Conservation (phyloP, 1,140 invertebrate genomes). For the Penaeus chinensis region DNA sequence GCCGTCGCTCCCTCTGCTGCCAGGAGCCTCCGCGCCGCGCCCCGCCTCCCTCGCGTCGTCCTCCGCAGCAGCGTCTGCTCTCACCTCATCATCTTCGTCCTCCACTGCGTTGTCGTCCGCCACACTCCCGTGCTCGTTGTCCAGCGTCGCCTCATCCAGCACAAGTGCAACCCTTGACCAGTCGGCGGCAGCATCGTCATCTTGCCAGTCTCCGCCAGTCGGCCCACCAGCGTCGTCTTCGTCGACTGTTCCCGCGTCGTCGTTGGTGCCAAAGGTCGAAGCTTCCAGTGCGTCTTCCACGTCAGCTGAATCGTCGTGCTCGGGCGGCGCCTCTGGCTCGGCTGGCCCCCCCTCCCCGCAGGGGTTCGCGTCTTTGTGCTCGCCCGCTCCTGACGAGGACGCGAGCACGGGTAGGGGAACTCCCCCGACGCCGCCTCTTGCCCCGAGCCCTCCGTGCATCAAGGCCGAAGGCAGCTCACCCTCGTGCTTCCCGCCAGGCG, state of each 20-base stretch:
- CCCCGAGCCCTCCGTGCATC: conserved; percentile 28
- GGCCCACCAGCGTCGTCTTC: not conserved
- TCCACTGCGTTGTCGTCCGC: conserved; percentile 12
- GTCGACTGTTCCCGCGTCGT: not conserved
- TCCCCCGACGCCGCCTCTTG: conserved; percentile 31
- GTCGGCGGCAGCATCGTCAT: conserved; percentile 1
- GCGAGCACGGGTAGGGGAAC: conserved; percentile 23
- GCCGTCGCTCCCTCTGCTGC: conserved; percentile 65
- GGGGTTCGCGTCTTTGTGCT: conserved; percentile 52
- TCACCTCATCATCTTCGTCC: conserved; percentile 71
- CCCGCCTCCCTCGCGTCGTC: conserved; percentile 71
- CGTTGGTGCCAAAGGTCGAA: conserved; percentile 27
- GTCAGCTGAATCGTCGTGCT: not conserved
- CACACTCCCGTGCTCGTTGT: conserved; percentile 70
- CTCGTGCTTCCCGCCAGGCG: conserved; percentile 29
- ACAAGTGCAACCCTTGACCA: not conserved
- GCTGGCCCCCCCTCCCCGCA: conserved; percentile 32
- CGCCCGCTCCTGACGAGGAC: conserved; percentile 44
- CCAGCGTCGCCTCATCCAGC: conserved; percentile 53
- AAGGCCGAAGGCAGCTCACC: conserved; percentile 23
- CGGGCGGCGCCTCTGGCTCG: not conserved
- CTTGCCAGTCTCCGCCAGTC: not conserved
- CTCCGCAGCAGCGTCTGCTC: conserved; percentile 14
- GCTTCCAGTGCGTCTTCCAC: conserved; percentile 38
- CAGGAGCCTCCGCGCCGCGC: conserved; percentile 72